Percentiles rank a stretch among this genome's conserved stretches.
These are phyloP conservation scores for Acrossocheilus fasciatus DNA, from an alignment of 2,797 vertebrate genomes.

Conservation along the genomic window DNA sequence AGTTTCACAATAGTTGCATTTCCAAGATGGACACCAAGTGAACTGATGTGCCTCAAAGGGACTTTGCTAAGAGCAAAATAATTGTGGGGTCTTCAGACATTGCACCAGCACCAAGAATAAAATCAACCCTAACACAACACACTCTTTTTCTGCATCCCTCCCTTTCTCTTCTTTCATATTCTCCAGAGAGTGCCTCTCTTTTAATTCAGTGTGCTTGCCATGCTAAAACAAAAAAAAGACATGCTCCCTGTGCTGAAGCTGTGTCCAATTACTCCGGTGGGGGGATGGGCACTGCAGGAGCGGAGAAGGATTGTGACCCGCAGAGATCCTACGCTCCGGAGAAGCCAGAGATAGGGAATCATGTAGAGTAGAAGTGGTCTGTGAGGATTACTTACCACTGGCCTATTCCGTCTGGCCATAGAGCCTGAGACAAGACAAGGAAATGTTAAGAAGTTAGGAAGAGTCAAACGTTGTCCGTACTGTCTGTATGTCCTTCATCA, in stretches of 20 bases:
- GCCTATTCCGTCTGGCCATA: conserved; percentile 16
- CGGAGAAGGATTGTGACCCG: conserved; percentile 58
- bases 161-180: conserved; percentile 58
- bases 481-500: not conserved
- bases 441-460: not conserved
- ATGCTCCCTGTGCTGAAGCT: conserved; percentile 62
- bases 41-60: conserved; percentile 44
- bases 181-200: conserved; percentile 67
- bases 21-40: conserved; percentile 11
- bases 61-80: not conserved
- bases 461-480: not conserved
- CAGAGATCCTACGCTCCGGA: conserved; percentile 54
- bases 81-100: conserved; percentile 45
- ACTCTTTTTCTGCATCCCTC: conserved; percentile 34
- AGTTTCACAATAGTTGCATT: conserved; percentile 43
- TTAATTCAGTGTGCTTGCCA: conserved; percentile 50
- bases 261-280: conserved; percentile 67
- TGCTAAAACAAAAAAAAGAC: conserved; percentile 43
- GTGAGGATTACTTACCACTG: conserved; percentile 37
- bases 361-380: conserved; percentile 18
- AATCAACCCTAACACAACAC: conserved; percentile 55
- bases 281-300: conserved; percentile 52
- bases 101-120: conserved; percentile 22
- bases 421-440: not conserved
- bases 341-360: conserved; percentile 55